phyloP scores from a whole-genome alignment of 2,888 invertebrate species.

The Dryococelus australis region DNA sequence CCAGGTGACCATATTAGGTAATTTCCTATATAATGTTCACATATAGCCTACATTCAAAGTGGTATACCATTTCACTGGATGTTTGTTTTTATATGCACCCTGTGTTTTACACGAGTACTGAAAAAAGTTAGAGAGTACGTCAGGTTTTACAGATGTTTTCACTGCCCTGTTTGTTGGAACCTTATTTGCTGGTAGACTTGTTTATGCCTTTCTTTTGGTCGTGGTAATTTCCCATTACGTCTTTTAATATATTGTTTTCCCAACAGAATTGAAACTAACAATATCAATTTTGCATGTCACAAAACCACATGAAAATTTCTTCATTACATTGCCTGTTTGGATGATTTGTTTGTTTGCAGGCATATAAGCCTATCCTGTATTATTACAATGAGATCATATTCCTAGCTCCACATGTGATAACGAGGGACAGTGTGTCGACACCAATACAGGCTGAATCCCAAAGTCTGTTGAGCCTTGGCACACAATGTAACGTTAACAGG shows the following conservation, averaged over 20 bases:
- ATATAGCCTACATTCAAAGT: too few species aligned
- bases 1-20: too few species aligned
- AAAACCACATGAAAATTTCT: neutral
- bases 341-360: neutral
- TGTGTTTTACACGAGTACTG: too few species aligned
- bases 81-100: too few species aligned
- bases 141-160: too few species aligned
- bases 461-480: neutral
- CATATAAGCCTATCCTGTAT: neutral
- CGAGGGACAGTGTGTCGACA: neutral
- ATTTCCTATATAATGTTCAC: too few species aligned
- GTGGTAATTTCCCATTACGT: too few species aligned
- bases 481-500: neutral
- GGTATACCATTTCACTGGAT: too few species aligned
- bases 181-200: too few species aligned
- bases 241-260: neutral
- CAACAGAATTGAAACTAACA: neutral
- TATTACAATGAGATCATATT: neutral
- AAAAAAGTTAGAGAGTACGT: too few species aligned
- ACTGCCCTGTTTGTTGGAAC: too few species aligned
- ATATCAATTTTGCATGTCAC: neutral
- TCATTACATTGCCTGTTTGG: neutral
- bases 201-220: too few species aligned
- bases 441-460: slow-evolving; percentile 4
- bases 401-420: neutral